Evolutionary conservation across 2,113 vertebrate genomes (phyloP), one percentile per base, ranked within the genome.

Genomic region (Aspiorhynchus laticeps): DNA sequence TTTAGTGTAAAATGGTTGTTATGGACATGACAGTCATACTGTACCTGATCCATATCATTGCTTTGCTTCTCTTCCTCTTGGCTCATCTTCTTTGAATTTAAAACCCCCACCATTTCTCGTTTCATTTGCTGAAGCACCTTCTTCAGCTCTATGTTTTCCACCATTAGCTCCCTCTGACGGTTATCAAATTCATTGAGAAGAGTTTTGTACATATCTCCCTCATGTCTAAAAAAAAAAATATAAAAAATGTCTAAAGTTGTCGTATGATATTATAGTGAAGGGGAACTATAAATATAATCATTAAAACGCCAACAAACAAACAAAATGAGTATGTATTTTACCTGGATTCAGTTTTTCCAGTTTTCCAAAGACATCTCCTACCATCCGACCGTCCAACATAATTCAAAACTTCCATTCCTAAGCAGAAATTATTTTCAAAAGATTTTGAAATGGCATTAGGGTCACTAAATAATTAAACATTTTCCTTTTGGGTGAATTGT

Each of bases 71-170:
- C 95, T 33, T 94, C 96, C 80, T 95, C 96, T 73, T 87, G 90
- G 36, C 90, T 93, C 46, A 92, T 93, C 89, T 96, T 97, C 89
- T 94, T 96, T 61, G 96, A 95, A 88, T 94, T 95, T 53, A 99
- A 95, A 90, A 99, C 95, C 36, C 93, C 96, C 89, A 97, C 94
- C 90, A 99, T 99, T 82, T 99, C 98, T 91, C 95, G 98, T 91
- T 98, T 99, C 96, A 99, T 98, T 88, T 99, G 97, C 92, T 99
- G 97, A 90, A 99, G 94, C 86, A 99, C 95, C 90, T 97, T 98
- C 79, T 97, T 98, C 85, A 99, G 92, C 89, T 99, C 98, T 76
- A 96, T 95, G 82, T 99, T 99, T 95, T 99, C 98, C 90, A 96
- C 4, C 87, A 98, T 88, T 84, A 99, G 93, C 41, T 98, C 97